These are phyloP conservation scores for Incurvaria masculella DNA, from an alignment of 2,888 invertebrate species.

Conservation along the genomic window DNA sequence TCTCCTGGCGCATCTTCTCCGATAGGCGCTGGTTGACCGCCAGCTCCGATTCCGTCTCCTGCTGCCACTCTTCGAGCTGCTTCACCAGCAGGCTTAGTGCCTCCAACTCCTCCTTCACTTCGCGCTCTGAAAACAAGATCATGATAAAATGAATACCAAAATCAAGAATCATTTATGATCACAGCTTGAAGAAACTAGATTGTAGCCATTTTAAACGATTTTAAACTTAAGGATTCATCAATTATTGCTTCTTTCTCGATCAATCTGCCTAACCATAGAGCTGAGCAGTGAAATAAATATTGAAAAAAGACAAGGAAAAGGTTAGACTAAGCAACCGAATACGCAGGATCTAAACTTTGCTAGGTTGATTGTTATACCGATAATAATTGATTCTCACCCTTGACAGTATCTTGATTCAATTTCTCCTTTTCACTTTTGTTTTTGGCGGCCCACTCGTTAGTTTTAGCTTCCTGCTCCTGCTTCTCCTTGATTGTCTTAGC, in stretches of 20 bases:
- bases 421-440: slow-evolving; percentile 45
- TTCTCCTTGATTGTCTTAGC: slow-evolving; percentile 47
- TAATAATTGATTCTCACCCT: too few relatives aligned
- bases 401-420: slow-evolving; percentile 38
- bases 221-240: too few relatives aligned
- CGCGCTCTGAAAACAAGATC: slow-evolving; percentile 36
- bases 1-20: slow-evolving; percentile 60
- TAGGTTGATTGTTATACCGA: too few relatives aligned
- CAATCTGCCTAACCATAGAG: too few relatives aligned
- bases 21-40: slow-evolving; percentile 62
- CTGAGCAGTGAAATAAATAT: too few relatives aligned
- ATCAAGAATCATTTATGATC: too few relatives aligned
- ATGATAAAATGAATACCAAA: background rate
- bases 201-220: too few relatives aligned
- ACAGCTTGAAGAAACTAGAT: too few relatives aligned
- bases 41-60: slow-evolving; percentile 60
- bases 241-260: too few relatives aligned
- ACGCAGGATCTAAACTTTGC: too few relatives aligned
- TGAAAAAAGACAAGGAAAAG: too few relatives aligned
- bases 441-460: slow-evolving; percentile 40
- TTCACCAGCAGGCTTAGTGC: slow-evolving; percentile 51
- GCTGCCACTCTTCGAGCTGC: slow-evolving; percentile 61
- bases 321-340: too few relatives aligned
- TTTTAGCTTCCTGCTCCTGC: slow-evolving; percentile 45
- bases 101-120: slow-evolving; percentile 56